phyloP scores from a whole-genome alignment of 2,888 invertebrate species.

The Bembecia ichneumoniformis region DNA sequence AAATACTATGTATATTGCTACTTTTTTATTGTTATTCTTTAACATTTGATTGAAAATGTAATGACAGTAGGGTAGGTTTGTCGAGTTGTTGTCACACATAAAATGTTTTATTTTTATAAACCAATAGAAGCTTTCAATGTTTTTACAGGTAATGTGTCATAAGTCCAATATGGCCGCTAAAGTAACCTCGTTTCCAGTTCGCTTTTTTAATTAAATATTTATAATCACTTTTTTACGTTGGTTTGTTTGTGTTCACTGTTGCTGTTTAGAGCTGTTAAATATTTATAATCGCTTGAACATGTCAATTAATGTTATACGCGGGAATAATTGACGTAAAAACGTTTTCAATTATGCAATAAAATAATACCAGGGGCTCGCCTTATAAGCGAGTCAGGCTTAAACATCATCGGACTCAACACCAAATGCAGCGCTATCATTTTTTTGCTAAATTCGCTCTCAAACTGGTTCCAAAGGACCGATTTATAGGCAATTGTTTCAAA shows the following conservation, averaged over 20 bases:
- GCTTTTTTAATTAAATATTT: not conserved
- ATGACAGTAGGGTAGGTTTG: too few species aligned
- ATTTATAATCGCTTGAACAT: slow-evolving; percentile 45
- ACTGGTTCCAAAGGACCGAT: slow-evolving; percentile 24
- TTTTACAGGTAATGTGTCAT: too few species aligned
- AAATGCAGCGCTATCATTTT: slow-evolving; percentile 33
- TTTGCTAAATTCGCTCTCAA: slow-evolving; percentile 16
- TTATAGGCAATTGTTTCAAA: slow-evolving; percentile 24
- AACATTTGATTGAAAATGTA: too few species aligned
- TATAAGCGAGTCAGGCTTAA: slow-evolving; percentile 22
- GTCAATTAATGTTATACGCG: slow-evolving; percentile 51
- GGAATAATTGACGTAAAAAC: slow-evolving; percentile 62
- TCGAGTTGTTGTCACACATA: too few species aligned
- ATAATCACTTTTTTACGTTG: not conserved
- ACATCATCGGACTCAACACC: not conserved
- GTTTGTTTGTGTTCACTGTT: not conserved
- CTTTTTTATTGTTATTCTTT: too few species aligned
- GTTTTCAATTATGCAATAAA: slow-evolving; percentile 46
- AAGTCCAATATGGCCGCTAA: not conserved
- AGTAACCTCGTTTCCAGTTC: too few species aligned
- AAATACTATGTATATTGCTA: too few species aligned
- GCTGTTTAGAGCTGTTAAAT: slow-evolving; percentile 26
- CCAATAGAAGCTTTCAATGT: too few species aligned
- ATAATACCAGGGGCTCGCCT: slow-evolving; percentile 39
- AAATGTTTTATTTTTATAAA: too few species aligned